Base-by-base conservation (phyloP, 2,113 vertebrate genomes). In the Isurus oxyrinchus region DNA sequence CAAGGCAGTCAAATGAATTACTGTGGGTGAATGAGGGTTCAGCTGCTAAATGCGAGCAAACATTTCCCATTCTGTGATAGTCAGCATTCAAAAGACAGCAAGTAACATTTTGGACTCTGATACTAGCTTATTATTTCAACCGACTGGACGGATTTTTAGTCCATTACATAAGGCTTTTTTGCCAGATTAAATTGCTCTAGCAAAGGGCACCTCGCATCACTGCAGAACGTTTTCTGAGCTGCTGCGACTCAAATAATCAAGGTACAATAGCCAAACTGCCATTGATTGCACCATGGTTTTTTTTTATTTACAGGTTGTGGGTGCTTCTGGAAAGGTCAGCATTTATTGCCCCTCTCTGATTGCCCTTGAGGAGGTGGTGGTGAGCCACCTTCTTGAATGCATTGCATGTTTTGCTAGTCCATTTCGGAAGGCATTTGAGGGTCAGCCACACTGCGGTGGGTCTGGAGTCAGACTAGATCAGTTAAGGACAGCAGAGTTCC, bases 21-120 rank as follows among this genome's bases (percentile, higher is more conserved):
- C 59, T 63, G 90, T 19, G 55, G 90, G 90, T 66, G 90, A 94
- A 63, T 23, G n/a, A 94, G 35, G 35, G 59, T 94, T 94, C 90
- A 94, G 5, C 59, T 94, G 59, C 59, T 63, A 19, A 94, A 23
- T 94, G 59, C 23, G 1, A 59, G 87, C 53, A 59, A 90, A 59
- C 87, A 57, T 31, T 31, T 90, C 63, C 87, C 35, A 63, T 40
- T 94, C 59, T 94, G 90, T 1, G 23, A 16, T 66, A n/a, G 59
- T 44, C 59, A 49, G 14, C 61, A n/a, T 49, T 94, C 59, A 21
- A 94, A 66, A 61, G 59, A 35, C 90, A 94, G 4, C 57, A n/a
- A n/a, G n/a, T 40, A 63, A 63, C 53, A 11, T 87, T 57, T 31
- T 90, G 53, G 53, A 57, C 87, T 57, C 23, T 27, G 87, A 57